Percentiles rank a stretch among this genome's conserved stretches.
These are phyloP conservation scores for Cheilosia soror DNA, from an alignment of 2,888 invertebrate species.

Conservation along the genomic window DNA sequence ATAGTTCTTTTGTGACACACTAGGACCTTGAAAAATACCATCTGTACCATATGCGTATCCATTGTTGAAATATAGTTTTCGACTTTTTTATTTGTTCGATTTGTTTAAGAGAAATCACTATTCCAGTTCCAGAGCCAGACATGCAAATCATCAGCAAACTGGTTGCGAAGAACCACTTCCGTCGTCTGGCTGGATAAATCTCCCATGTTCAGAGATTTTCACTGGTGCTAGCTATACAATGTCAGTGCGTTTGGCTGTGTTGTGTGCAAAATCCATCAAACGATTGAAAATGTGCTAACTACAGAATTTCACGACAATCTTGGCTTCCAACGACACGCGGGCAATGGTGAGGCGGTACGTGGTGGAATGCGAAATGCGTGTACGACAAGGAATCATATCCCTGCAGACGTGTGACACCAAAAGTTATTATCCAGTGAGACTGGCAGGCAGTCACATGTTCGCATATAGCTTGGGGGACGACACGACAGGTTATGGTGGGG, in stretches of 20 bases:
- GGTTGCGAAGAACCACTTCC: conserved; percentile 51
- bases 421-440: conserved; percentile 74
- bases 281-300: conserved; percentile 52
- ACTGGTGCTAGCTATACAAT: background rate
- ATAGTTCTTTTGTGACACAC: conserved; percentile 37
- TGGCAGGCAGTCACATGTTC: conserved; percentile 20
- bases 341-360: conserved; percentile 53
- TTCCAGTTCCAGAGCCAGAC: conserved; percentile 48
- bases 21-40: conserved; percentile 50
- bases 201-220: conserved; percentile 2
- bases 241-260: background rate
- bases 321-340: conserved; percentile 17
- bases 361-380: conserved; percentile 73
- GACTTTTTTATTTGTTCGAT: conserved; percentile 4
- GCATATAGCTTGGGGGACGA: background rate
- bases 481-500: conserved; percentile 1
- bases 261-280: conserved; percentile 62
- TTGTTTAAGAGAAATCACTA: conserved; percentile 28
- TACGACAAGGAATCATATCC: conserved; percentile 74
- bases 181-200: conserved; percentile 43
- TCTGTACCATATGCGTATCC: conserved; percentile 48
- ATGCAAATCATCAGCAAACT: conserved; percentile 54
- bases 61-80: conserved; percentile 26
- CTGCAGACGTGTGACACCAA: conserved; percentile 71
- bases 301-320: conserved; percentile 61